Conservation (phyloP, 2,888 invertebrate genomes). For the Rhorus exstirpatorius region DNA sequence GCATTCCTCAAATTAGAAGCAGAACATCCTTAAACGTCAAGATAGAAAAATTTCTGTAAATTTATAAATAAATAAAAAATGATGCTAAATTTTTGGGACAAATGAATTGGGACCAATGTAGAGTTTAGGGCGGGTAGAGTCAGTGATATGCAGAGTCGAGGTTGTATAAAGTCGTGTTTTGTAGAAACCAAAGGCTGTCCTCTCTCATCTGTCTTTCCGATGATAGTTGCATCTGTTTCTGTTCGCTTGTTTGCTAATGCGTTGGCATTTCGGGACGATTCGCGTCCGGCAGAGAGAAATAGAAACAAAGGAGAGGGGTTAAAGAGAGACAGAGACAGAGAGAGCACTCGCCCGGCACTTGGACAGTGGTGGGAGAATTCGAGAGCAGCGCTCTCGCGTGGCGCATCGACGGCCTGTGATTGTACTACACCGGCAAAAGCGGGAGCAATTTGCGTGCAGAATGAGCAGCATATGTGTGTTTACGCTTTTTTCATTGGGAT, state of each 20-base stretch:
- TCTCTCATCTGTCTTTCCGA: background rate
- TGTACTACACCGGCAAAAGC: constrained; percentile 17
- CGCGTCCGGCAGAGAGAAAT: constrained; percentile 37
- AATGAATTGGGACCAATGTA: too few species aligned
- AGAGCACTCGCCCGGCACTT: constrained; percentile 16
- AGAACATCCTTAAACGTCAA: too few species aligned
- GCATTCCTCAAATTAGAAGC: too few species aligned
- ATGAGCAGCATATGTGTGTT: background rate
- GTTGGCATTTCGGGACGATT: constrained; percentile 35
- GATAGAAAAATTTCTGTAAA: too few species aligned
- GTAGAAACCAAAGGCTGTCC: too few species aligned
- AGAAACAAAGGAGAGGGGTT: too few species aligned
- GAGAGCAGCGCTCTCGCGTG: constrained; percentile 17
- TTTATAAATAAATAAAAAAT: too few species aligned
- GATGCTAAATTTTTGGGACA: too few species aligned
- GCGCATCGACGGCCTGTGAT: constrained; percentile 29
- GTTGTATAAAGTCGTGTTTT: too few species aligned
- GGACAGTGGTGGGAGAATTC: background rate
- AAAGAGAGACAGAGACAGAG: constrained; percentile 8
- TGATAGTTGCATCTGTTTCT: background rate
- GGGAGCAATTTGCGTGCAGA: constrained; percentile 14
- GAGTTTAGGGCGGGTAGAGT: too few species aligned
- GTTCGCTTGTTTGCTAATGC: background rate
- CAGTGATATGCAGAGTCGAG: too few species aligned
- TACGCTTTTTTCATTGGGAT: background rate